Conservation (phyloP, 1,140 invertebrate species). For the Drosophila subpulchrella region DNA sequence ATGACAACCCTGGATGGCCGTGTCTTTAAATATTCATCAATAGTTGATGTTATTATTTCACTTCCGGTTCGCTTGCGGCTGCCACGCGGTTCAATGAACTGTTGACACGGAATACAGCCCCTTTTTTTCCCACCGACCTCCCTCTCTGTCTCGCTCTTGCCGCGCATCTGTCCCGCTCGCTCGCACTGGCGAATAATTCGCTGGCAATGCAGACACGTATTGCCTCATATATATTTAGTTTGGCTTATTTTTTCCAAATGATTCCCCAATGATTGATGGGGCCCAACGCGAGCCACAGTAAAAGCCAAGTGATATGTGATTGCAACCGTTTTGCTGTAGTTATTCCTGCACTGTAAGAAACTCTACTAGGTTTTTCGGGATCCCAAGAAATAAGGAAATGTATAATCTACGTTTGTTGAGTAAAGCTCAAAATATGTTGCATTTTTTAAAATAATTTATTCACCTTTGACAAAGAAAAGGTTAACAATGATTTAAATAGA, state of each 20-base stretch:
- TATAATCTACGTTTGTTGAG: no score
- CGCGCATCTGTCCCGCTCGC: conserved; percentile 1
- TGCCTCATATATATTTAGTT: conserved; percentile 17
- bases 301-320: conserved; percentile 41
- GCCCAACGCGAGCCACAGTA: conserved; percentile 15
- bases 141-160: not conserved
- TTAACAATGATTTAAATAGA: no score
- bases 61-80: conserved; percentile 33
- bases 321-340: conserved; percentile 25
- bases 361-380: no score
- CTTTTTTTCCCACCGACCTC: not conserved
- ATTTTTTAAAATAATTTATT: no score
- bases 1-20: conserved; percentile 4
- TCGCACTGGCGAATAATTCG: conserved; percentile 28
- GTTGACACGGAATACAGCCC: conserved; percentile 26
- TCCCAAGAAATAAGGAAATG: no score
- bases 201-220: conserved; percentile 22
- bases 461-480: no score
- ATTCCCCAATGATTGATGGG: conserved; percentile 57
- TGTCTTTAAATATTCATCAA: conserved; percentile 52
- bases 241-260: conserved; percentile 42
- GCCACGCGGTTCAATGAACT: conserved; percentile 48
- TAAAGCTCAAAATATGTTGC: no score
- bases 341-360: conserved; percentile 12
- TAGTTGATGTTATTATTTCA: conserved; percentile 60